phyloP scores from a whole-genome alignment of 2,888 invertebrate species.

The Heteropelma amictum region DNA sequence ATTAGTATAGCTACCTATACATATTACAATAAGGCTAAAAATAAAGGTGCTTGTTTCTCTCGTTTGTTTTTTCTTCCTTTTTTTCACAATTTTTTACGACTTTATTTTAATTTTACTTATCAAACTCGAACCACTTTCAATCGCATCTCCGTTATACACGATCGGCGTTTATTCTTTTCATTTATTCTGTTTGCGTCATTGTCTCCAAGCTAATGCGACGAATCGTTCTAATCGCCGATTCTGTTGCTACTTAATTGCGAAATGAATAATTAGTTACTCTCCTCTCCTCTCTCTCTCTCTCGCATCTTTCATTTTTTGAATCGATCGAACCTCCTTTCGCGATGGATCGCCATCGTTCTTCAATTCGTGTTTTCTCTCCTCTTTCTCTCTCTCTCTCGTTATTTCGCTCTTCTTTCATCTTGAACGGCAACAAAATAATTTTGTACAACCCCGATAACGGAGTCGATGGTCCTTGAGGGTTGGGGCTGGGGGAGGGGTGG shows the following conservation, averaged over 20 bases:
- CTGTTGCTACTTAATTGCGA: constrained; percentile 56
- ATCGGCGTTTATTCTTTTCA: constrained; percentile 49
- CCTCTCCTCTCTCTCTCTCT: constrained; percentile 30
- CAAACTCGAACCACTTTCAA: constrained; percentile 65
- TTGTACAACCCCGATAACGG: constrained; percentile 66
- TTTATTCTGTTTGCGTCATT: constrained; percentile 20
- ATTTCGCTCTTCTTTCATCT: constrained; percentile 41
- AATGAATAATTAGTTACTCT: constrained; percentile 64
- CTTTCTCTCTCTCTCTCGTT: constrained; percentile 13
- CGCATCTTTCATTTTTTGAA: background rate
- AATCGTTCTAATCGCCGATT: constrained; percentile 57
- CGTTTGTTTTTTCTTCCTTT: constrained; percentile 18
- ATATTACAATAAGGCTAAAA: constrained; percentile 72
- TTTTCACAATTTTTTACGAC: constrained; percentile 56
- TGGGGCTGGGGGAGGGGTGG: constrained; percentile 41
- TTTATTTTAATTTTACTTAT: constrained; percentile 61
- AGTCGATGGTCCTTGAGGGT: constrained; percentile 68
- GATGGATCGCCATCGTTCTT: constrained; percentile 27
- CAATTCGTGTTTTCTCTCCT: background rate
- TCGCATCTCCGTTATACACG: constrained; percentile 59
- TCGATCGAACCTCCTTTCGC: background rate
- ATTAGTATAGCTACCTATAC: constrained; percentile 62
- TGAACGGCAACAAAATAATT: constrained; percentile 61
- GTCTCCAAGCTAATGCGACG: constrained; percentile 60
- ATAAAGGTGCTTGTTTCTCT: constrained; percentile 65